These are phyloP conservation scores for Halcyon malimbica DNA, from an alignment of 2,113 vertebrate species.

Conservation along the genomic window DNA sequence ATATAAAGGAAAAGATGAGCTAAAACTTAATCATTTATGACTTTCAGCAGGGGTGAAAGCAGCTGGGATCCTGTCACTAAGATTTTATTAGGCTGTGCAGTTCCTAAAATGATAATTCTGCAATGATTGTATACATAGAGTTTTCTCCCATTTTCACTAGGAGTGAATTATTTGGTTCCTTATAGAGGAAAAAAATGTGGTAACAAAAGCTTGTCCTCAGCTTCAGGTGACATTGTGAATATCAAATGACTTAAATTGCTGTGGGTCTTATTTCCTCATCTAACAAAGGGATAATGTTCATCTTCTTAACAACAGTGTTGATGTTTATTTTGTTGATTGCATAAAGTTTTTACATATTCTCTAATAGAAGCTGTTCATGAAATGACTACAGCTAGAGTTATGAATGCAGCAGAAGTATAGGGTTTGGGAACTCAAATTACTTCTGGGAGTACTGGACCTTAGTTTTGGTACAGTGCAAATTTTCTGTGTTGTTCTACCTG, in stretches of 20 bases:
- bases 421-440: background rate
- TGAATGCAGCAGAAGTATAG: background rate
- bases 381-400: background rate
- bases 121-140: background rate
- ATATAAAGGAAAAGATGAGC: background rate
- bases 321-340: background rate
- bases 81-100: background rate
- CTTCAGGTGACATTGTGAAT: background rate
- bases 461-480: background rate
- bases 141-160: background rate
- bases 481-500: background rate
- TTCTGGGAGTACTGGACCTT: background rate
- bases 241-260: background rate
- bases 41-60: background rate
- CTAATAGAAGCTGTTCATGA: background rate
- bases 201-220: background rate
- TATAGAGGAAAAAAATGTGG: background rate
- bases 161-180: background rate
- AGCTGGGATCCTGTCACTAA: background rate
- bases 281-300: background rate
- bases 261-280: background rate
- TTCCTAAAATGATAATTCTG: background rate
- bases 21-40: background rate
- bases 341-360: background rate
- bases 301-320: background rate